phyloP scores from a whole-genome alignment of 2,113 vertebrate genomes.

The Taxidea taxus region DNA sequence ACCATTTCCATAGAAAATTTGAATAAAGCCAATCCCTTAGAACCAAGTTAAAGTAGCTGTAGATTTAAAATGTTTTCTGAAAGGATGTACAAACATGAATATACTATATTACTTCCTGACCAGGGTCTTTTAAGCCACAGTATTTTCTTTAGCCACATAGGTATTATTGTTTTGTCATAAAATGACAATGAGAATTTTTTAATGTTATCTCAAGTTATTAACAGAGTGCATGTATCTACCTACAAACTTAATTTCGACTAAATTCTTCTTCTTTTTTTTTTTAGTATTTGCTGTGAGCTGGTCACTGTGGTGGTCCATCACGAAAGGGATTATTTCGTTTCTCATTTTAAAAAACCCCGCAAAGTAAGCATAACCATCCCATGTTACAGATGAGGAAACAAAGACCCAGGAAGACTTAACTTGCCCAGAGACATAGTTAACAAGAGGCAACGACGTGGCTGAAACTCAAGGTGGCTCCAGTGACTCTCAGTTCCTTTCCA shows the following conservation, averaged over 20 bases:
- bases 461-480: background rate
- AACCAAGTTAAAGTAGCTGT: background rate
- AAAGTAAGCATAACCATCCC: background rate
- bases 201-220: background rate
- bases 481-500: background rate
- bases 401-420: background rate
- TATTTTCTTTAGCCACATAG: slow-evolving; percentile 24
- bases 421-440: background rate
- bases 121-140: background rate
- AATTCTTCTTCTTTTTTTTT: background rate
- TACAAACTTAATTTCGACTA: background rate
- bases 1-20: slow-evolving; percentile 14
- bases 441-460: background rate
- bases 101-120: background rate
- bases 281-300: background rate
- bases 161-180: slow-evolving; percentile 18
- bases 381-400: background rate
- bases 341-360: background rate
- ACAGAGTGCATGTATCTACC: background rate
- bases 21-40: background rate
- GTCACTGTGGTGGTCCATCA: background rate
- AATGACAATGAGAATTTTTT: background rate
- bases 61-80: background rate
- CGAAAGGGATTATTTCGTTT: background rate
- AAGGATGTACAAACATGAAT: background rate